These are phyloP conservation scores for Arctocebus calabarensis DNA, from an alignment of 2,797 vertebrate genomes.

Conservation along the genomic window DNA sequence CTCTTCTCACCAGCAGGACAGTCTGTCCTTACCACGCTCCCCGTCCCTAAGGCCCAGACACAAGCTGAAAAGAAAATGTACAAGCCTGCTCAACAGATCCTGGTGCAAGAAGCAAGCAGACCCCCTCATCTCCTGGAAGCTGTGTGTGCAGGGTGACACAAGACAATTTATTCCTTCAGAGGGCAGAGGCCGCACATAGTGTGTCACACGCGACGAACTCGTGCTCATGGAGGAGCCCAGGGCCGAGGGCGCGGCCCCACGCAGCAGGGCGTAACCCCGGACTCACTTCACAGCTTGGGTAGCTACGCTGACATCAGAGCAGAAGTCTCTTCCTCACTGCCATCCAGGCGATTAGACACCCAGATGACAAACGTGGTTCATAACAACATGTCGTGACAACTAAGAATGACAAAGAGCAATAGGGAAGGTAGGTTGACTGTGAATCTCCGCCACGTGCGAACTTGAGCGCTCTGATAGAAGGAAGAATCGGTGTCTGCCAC, in stretches of 20 bases:
- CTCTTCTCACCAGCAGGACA: neutral
- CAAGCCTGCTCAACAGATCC: neutral
- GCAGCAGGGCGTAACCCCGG: accelerated
- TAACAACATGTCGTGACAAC: neutral
- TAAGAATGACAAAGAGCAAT: neutral
- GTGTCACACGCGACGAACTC: accelerated
- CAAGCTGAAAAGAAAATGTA: neutral
- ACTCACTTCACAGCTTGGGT: neutral
- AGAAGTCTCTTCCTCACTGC: neutral
- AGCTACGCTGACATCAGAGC: neutral
- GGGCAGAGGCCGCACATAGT: accelerated
- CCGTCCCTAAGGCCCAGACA: accelerated
- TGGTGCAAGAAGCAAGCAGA: neutral
- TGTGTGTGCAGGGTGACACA: too few species aligned
- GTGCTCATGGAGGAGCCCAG: too few species aligned
- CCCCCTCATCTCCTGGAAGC: neutral
- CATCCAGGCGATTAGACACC: neutral
- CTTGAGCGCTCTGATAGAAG: neutral
- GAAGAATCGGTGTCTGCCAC: neutral
- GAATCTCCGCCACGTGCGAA: neutral
- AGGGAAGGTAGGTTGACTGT: neutral
- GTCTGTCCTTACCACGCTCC: neutral
- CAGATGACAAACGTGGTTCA: neutral
- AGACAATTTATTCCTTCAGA: accelerated
- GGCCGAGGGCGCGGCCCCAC: neutral